Evolutionary conservation across 2,113 vertebrate species (phyloP).

Genomic region (Cyphomyrus discorhynchus): DNA sequence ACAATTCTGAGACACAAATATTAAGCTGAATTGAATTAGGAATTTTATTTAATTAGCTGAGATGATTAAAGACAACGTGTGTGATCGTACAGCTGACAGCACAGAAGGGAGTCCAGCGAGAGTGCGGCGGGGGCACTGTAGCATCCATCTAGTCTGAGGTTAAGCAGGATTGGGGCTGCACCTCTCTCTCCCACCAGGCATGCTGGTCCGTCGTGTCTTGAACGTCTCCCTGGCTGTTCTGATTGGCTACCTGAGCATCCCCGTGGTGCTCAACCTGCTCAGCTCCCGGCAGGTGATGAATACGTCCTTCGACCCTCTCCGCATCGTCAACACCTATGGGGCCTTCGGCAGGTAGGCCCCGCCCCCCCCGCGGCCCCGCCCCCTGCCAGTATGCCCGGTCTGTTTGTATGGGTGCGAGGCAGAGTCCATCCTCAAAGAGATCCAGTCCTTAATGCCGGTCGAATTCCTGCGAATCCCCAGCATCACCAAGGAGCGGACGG

Average conservation of each 20-base stretch:
- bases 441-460: background rate
- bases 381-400: background rate
- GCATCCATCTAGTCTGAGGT: background rate
- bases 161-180: background rate
- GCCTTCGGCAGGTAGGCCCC: slow-evolving; percentile 83
- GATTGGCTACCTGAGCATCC: slow-evolving; percentile 78
- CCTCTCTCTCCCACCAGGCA: slow-evolving; percentile 40
- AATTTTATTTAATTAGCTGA: background rate
- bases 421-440: background rate
- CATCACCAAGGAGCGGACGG: slow-evolving; percentile 87
- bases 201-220: slow-evolving; percentile 58
- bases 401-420: background rate
- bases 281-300: slow-evolving; percentile 88
- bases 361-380: fast-evolving
- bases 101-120: background rate
- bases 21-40: background rate
- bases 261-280: slow-evolving; percentile 81
- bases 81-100: background rate
- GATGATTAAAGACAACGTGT: background rate
- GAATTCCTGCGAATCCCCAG: slow-evolving; percentile 44
- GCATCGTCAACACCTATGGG: slow-evolving; percentile 95
- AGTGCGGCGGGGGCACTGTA: background rate
- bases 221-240: slow-evolving; percentile 73
- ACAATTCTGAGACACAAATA: background rate
- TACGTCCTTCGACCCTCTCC: slow-evolving; percentile 78